Percentiles rank a stretch among this genome's conserved stretches.
phyloP scores from a whole-genome alignment of 2,888 invertebrate species.

The Branchipolynoe longqiensis region DNA sequence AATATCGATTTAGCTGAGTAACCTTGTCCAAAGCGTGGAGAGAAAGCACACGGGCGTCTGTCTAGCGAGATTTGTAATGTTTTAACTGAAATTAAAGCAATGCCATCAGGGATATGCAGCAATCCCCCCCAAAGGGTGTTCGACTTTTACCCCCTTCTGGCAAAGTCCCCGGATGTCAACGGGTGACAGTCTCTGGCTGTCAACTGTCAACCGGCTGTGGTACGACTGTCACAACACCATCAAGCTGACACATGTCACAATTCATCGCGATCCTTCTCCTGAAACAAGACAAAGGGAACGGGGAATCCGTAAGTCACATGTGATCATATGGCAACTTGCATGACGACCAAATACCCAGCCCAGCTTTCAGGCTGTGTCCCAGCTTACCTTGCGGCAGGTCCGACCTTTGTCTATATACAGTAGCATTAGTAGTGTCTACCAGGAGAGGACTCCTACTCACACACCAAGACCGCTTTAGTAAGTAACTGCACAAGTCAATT shows the following conservation, averaged over 20 bases:
- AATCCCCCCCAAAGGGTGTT: no score
- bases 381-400: background rate
- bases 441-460: slow-evolving; percentile 14
- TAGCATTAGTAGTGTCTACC: background rate
- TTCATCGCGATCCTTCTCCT: slow-evolving; percentile 34
- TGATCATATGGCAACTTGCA: background rate
- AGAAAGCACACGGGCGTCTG: no score
- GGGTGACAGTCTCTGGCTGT: slow-evolving; percentile 1
- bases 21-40: no score
- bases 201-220: slow-evolving; percentile 1
- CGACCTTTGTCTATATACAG: no score
- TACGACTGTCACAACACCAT: background rate
- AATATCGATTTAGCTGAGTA: no score
- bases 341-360: slow-evolving; percentile 34
- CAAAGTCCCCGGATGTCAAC: background rate
- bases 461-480: slow-evolving; percentile 6
- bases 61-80: no score
- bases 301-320: background rate
- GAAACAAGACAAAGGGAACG: slow-evolving; percentile 44
- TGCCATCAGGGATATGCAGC: no score
- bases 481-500: slow-evolving; percentile 27
- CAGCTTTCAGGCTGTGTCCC: slow-evolving; percentile 24
- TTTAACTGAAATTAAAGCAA: no score
- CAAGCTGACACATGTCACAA: slow-evolving; percentile 39
- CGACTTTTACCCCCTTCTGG: background rate